Base-by-base conservation (phyloP, 2,797 vertebrate species). In the Nannoperca obscura region DNA sequence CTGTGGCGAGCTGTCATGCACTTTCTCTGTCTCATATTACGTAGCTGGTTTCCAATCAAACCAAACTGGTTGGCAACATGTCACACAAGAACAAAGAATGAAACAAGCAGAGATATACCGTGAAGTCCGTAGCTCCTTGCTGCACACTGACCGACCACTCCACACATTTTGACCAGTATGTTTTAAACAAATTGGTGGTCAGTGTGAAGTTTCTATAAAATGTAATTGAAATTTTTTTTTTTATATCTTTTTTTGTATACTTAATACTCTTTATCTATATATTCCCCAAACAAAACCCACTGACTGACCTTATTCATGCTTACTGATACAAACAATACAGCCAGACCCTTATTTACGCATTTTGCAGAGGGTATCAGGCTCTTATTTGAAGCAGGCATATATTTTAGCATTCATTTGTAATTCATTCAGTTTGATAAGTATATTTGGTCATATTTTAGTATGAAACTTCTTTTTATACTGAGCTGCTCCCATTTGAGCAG, bases 1-100 rank as follows among this genome's bases (percentile, higher is more conserved):
- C 77, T 72, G 74, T 75, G 53, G 76, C 60, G 71, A 78, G 79
- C 74, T 80, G 71, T 50, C 62, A 55, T 79, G 74, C 76, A 44
- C 65, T 84, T 75, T 74, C 70, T 76, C 27, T 54, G 54, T 81
- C 76, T 76, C 66, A 68, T 36, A 36, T 62, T 76, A 53, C 5
- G 11, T 47, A 42, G 57, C 63, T 46, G 72, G 24, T 81, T 71
- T 85, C 68, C 70, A 75, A 71, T 34, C 32, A 58, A 69, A 62
- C 42, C 64, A 27, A 77, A 77, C 34, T 17, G 59, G 40, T 68
- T 57, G 14, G 49, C 59, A 53, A 76, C 76, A 63, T 81, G 74
- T 82, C 64, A 74, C 50, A 24, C 3, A 17, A 46, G 24, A 38
- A 27, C 58, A 74, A 60, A 20, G 1, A 58, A 47, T 62, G 58